These are phyloP conservation scores for Diarsia brunnea DNA, from an alignment of 2,888 invertebrate species.

Conservation along the genomic window DNA sequence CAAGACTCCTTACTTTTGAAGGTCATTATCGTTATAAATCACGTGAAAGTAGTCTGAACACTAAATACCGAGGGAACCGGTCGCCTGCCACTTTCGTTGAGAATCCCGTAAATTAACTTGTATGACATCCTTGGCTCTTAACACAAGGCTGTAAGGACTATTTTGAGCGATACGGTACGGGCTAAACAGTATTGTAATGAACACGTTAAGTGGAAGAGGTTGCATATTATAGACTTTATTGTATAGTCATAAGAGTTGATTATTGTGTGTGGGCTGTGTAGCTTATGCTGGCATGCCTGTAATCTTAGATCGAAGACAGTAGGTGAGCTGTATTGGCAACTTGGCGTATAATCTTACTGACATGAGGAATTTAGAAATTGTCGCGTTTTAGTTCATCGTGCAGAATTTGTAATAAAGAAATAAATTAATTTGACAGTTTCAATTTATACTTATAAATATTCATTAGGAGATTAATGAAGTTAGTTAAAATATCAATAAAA, in stretches of 20 bases:
- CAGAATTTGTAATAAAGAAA: conserved; percentile 5
- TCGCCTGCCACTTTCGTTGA: conserved; percentile 61
- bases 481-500: conserved; percentile 2
- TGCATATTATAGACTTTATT: conserved; percentile 21
- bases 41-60: conserved; percentile 65
- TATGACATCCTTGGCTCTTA: conserved; percentile 56
- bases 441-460: conserved; percentile 26
- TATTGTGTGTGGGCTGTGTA: conserved; percentile 17
- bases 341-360: conserved; percentile 40
- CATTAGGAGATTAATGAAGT: conserved; percentile 8
- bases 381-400: conserved; percentile 25
- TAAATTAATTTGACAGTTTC: conserved; percentile 13
- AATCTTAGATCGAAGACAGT: conserved; percentile 53
- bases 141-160: conserved; percentile 33
- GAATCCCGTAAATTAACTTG: conserved; percentile 58
- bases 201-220: neutral
- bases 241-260: neutral
- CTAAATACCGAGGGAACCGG: conserved; percentile 62
- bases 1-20: conserved; percentile 44
- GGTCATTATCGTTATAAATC: conserved; percentile 66
- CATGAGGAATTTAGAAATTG: conserved; percentile 59
- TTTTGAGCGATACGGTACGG: conserved; percentile 9
- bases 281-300: conserved; percentile 25
- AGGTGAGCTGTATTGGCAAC: conserved; percentile 35
- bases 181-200: conserved; percentile 32